Evolutionary conservation across 2,797 vertebrate genomes (phyloP).

Genomic region (Sphenopsis melanotis): DNA sequence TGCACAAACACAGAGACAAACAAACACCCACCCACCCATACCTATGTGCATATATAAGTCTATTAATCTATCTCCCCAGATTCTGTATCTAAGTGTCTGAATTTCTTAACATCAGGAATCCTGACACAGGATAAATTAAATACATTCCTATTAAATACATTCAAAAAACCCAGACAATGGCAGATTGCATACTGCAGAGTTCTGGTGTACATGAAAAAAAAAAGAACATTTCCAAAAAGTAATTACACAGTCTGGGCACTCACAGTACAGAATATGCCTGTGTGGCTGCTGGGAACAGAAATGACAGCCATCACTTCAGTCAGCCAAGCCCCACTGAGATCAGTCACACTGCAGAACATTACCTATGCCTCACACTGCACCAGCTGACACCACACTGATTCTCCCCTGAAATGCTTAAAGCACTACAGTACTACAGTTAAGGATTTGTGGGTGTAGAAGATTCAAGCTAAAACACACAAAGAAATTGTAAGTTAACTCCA

Average conservation of each 20-base stretch:
- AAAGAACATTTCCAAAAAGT: neutral
- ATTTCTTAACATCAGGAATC: neutral
- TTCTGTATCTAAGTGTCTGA: neutral
- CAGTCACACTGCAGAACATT: neutral
- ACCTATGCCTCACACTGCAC: neutral
- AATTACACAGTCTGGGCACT: neutral
- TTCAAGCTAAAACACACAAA: neutral
- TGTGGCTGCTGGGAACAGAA: constrained; percentile 11
- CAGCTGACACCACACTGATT: neutral
- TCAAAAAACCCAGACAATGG: neutral
- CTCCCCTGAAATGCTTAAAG: neutral
- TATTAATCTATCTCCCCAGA: neutral
- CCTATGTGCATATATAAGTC: neutral
- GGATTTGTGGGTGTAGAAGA: neutral
- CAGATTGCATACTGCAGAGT: neutral
- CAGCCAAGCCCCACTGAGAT: neutral
- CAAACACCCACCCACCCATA: neutral
- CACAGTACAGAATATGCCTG: neutral
- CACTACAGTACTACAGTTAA: neutral
- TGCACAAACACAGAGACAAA: neutral
- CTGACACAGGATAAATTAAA: neutral
- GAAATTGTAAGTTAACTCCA: neutral
- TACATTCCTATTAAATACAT: neutral
- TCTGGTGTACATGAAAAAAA: neutral
- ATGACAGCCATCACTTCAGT: constrained; percentile 28